phyloP scores from a whole-genome alignment of 2,888 invertebrate species.

The Plutella xylostella region DNA sequence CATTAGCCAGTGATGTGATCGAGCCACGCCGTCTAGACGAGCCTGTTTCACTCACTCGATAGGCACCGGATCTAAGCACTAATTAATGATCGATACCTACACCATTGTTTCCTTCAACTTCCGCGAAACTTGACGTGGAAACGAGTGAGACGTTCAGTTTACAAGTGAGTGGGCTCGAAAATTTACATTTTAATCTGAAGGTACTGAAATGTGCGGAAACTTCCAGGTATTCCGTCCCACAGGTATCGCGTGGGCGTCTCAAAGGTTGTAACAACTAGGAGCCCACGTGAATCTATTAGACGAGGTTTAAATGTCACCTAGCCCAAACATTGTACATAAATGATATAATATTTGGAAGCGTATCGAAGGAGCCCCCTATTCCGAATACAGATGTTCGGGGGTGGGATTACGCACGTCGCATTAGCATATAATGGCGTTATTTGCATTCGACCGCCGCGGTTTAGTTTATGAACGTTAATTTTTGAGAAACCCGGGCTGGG shows the following conservation, averaged over 20 bases:
- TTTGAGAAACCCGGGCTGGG: slow-evolving; percentile 51
- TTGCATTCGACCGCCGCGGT: slow-evolving; percentile 50
- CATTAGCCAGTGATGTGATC: slow-evolving; percentile 39
- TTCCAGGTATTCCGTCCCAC: too few species aligned
- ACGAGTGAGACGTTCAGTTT: not conserved
- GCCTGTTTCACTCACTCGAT: not conserved
- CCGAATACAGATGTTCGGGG: slow-evolving; percentile 39
- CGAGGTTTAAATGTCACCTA: too few species aligned
- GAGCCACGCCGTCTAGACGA: slow-evolving; percentile 31
- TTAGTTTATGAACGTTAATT: slow-evolving; percentile 56
- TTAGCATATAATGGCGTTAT: slow-evolving; percentile 65
- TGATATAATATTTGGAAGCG: too few species aligned
- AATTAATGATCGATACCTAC: slow-evolving; percentile 1
- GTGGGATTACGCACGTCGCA: slow-evolving; percentile 53
- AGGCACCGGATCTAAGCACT: not conserved
- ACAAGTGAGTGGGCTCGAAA: too few species aligned
- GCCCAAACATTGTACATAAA: too few species aligned
- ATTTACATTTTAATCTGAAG: too few species aligned
- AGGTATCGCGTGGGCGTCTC: too few species aligned
- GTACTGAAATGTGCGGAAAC: too few species aligned
- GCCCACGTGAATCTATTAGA: too few species aligned
- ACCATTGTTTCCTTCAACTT: too few species aligned
- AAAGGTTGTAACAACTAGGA: too few species aligned
- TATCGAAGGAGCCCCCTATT: slow-evolving; percentile 22
- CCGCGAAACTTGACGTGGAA: not conserved